Base-by-base conservation (phyloP, 2,113 vertebrate genomes). In the Odobenus rosmarus region DNA sequence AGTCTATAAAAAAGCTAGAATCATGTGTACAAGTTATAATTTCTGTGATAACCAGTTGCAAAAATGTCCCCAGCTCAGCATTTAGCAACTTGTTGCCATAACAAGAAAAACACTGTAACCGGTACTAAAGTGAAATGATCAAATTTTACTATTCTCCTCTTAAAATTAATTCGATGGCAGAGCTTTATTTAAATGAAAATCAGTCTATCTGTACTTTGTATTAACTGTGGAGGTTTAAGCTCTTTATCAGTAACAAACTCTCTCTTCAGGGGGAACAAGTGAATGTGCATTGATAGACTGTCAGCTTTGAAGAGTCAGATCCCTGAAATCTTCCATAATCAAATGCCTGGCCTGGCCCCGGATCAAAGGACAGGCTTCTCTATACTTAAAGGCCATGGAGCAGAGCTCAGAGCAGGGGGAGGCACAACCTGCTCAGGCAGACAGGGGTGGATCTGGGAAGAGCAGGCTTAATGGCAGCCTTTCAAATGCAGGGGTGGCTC, bases 21-120 rank as follows among this genome's bases (percentile, higher is more conserved):
- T 96, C 97, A 91, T 92, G 61, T 95, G 59, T 94, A 59, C 39
- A 97, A 64, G 88, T 98, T 97, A 92, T 96, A 97, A 97, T 97
- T 97, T 98, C 67, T 94, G 77, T 93, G 97, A 98, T 97, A 94
- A 97, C 86, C 89, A 97, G 85, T 98, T 97, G 93, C 55, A 87
- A 98, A 96, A 96, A 96, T 86, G 97, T 93, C 69, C 55, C 76
- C 42, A 95, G 79, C 77, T 96, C 72, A 87, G 95, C 77, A 6
- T 89, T 96, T 97, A 96, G 55, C 79, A 96, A 95, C 81, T 94
- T 97, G 64, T 69, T 82, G 84, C 80, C 59, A 24, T 57, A 97
- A 95, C 23, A 87, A 90, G 61, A 83, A 88, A 97, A 96, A 71
- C 46, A 55, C 89, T 76, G 71, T 53, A 93, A 93, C 51, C 21